Conservation (phyloP, 2,113 vertebrate genomes). For the Cheilinus undulatus region DNA sequence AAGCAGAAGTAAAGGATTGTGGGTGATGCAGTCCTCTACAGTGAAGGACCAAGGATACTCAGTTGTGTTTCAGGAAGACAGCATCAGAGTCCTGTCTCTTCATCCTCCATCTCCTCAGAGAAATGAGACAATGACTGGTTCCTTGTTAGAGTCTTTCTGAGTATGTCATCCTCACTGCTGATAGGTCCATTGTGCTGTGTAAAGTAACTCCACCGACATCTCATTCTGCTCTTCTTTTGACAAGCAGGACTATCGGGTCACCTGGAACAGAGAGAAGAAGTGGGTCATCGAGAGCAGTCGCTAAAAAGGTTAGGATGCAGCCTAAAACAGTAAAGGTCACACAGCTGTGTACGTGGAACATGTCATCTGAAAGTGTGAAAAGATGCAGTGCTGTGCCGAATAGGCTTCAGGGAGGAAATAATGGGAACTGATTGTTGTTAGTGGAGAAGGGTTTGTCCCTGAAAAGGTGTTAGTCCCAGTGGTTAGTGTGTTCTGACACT, state of each 20-base stretch:
- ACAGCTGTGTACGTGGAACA: not conserved
- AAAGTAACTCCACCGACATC: conserved; percentile 38
- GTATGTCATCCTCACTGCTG: conserved; percentile 35
- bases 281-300: conserved; percentile 26
- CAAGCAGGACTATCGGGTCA: conserved; percentile 83
- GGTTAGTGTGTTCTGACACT: not conserved
- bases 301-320: conserved; percentile 15
- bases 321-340: conserved; percentile 41
- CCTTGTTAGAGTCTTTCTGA: conserved; percentile 51
- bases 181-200: conserved; percentile 64
- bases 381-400: conserved; percentile 2
- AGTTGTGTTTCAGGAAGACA: conserved; percentile 52
- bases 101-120: conserved; percentile 55
- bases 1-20: conserved; percentile 63
- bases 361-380: conserved; percentile 19
- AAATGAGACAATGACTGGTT: conserved; percentile 52
- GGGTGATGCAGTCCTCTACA: conserved; percentile 52
- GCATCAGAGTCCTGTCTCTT: conserved; percentile 63
- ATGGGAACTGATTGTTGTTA: conserved; percentile 41
- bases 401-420: conserved; percentile 26
- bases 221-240: conserved; percentile 12
- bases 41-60: conserved; percentile 44
- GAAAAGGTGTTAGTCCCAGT: not conserved
- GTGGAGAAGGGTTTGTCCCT: conserved; percentile 1
- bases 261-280: conserved; percentile 70